Conservation (phyloP, 2,888 invertebrate species). For the Dugesia japonica region DNA sequence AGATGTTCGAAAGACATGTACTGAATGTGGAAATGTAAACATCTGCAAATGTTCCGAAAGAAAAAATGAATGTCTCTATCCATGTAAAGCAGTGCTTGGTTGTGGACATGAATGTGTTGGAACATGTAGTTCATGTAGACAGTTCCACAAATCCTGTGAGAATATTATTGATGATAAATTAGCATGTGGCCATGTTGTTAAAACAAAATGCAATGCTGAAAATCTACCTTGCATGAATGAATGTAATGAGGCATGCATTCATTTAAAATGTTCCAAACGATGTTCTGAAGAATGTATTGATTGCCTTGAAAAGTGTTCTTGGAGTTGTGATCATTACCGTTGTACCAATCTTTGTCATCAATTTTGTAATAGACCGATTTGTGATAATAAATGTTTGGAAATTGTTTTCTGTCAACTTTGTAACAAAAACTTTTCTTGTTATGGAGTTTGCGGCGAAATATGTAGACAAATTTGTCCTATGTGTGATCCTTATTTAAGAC, state of each 20-base stretch:
- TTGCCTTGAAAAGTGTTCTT: background rate
- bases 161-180: slow-evolving; percentile 33
- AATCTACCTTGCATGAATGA: background rate
- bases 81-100: background rate
- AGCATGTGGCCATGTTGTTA: slow-evolving; percentile 38
- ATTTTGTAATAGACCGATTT: background rate
- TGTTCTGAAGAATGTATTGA: slow-evolving; percentile 5
- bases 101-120: background rate
- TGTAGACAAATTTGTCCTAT: slow-evolving; percentile 15
- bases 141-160: background rate
- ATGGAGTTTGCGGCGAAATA: slow-evolving; percentile 27
- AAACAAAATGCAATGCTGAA: slow-evolving; percentile 13
- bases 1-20: background rate
- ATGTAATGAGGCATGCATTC: background rate
- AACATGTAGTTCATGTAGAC: background rate
- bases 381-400: slow-evolving; percentile 12
- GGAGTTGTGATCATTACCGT: background rate
- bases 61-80: background rate
- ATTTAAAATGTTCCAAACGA: background rate
- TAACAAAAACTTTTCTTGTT: background rate
- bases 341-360: background rate
- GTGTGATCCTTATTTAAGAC: background rate
- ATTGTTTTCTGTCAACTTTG: slow-evolving; percentile 8
- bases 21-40: background rate
- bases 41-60: background rate